Evolutionary conservation across 2,797 vertebrate genomes (phyloP), one percentile per base, ranked within the genome.

Genomic region (Myotis pilosus): DNA sequence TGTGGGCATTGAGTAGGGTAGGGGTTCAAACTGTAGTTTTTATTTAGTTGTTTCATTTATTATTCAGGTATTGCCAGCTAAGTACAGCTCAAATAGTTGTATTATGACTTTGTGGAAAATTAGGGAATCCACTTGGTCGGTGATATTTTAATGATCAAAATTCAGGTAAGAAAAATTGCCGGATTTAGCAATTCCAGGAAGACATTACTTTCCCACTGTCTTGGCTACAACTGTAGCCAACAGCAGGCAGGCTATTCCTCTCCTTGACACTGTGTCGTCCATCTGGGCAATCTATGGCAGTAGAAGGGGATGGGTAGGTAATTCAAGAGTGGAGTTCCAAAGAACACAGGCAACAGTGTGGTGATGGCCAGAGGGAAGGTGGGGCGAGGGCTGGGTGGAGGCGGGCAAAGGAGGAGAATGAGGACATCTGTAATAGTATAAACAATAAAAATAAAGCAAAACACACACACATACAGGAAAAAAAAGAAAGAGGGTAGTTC

Each of bases 91-190:
- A 81, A 81, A 71, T 47, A 82, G 85, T 5, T 83, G 15, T 66
- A 47, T 87, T 84, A 28, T 79, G 51, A 87, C 51, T 41, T 64
- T n/a, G 22, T 60, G 17, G n/a, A 78, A 96, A 97, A 69, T 74
- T 41, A 87, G 44, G 53, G 38, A 81, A 49, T 36, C 62, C 28
- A 62, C 16, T 88, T 57, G 28, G 23, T 57, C 80, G 91, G 25
- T 72, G 53, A 84, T 60, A 51, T 30, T 89, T 68, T 76, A 38
- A 36, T 28, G 64, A 36, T 72, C 15, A 91, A 94, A 89, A 80
- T 19, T 74, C 44, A 95, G 44, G 33, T 66, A 44, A 64, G 68
- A 60, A 91, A 91, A 62, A 76, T 30, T 20, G 53, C 53, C 53
- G 53, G 23, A 78, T 30, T 79, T 64, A 82, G 44, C 25, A 69